Evolutionary conservation across 1,140 invertebrate genomes (phyloP), one percentile per base, ranked within the genome.

Genomic region (Sycophila sp.): DNA sequence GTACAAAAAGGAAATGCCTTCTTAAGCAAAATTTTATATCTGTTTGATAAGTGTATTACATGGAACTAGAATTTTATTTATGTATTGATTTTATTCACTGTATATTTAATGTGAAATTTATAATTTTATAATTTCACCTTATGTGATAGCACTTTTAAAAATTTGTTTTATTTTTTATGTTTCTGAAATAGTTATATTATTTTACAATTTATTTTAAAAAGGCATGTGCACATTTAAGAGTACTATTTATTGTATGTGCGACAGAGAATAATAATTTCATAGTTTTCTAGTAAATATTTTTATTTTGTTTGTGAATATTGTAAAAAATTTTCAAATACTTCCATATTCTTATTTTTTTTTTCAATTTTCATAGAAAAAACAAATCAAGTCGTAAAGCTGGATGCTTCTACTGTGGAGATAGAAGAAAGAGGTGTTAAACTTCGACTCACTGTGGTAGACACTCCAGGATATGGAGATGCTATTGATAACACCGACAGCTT

Each of bases 401-500:
- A 96, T 81, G 94, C 95, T 34, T 96, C 94, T 0, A 97, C 96
- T 28, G 95, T 97, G 15, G 96, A 98, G 83, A 97, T 98, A 77
- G 96, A 98, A 86, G 95, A 97, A 81, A 87, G 94, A 62, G 96
- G 95, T 36, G 95, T 97, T 3, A 96, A 97, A 83, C 86, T 97
- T 68, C 88, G 95, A 59, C 84, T 96, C 26, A 96, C 94, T 0
- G 94, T 98, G 36, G 95, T 99, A 1, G 98, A 99, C 83, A 99
- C 98, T 3, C 98, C 98, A 34, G 98, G 98, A 13, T 99, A 97
- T 87, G 98, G 98, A 17, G 98, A 99, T 89, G 95, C 96, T n/a
- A 98, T 99, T 75, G 93, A 99, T 83, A 99, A 99, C 84, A 96
- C 93, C 24, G 96, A 97, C 83, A 94, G 94, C 80, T 96, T 96